Conservation (phyloP, 2,113 vertebrate genomes). For the Dasyornis broadbenti region DNA sequence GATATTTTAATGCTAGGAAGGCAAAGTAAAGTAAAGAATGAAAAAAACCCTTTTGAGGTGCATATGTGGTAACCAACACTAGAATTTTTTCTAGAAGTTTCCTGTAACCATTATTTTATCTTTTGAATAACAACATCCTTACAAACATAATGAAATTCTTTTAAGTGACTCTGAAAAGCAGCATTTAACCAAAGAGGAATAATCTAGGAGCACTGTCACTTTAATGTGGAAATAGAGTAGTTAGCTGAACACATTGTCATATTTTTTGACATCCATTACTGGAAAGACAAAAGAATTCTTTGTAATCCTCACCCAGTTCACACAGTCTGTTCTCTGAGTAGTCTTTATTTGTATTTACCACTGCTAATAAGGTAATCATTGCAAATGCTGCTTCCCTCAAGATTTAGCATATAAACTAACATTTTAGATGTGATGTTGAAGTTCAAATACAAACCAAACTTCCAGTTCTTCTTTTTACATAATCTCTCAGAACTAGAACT, state of each 20-base stretch:
- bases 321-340: neutral
- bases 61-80: neutral
- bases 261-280: neutral
- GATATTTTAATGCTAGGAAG: neutral
- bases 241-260: neutral
- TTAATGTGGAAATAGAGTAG: neutral
- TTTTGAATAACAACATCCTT: neutral
- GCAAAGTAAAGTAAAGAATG: neutral
- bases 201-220: neutral
- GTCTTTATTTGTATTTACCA: neutral
- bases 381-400: neutral
- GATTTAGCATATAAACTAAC: neutral
- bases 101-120: neutral
- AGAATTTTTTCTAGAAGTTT: neutral
- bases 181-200: neutral
- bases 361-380: neutral
- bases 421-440: neutral
- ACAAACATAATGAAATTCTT: neutral
- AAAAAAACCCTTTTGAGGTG: neutral
- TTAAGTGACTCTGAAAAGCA: neutral
- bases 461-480: neutral
- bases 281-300: neutral
- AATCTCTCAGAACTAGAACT: neutral
- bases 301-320: neutral
- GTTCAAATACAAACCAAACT: neutral